Evolutionary conservation across 2,113 vertebrate species (phyloP).

Genomic region (Gymnogyps californianus): DNA sequence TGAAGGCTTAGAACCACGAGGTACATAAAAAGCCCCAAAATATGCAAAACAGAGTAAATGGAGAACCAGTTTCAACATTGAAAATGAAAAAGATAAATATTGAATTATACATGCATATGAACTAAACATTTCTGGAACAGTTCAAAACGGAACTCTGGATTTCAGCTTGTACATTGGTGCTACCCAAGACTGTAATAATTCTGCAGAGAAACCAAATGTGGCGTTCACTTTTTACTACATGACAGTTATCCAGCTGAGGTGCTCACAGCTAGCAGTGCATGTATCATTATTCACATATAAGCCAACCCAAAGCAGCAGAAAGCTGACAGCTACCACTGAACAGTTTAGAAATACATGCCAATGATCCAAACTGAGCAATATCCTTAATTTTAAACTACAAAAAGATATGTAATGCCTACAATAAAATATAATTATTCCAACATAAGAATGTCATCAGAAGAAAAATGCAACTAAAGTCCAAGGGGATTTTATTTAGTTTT

Average conservation of each 20-base stretch:
- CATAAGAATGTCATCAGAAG: background rate
- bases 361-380: background rate
- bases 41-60: background rate
- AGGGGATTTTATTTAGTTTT: background rate
- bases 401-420: background rate
- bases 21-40: background rate
- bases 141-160: background rate
- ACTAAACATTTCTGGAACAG: background rate
- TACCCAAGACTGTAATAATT: background rate
- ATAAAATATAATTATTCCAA: background rate
- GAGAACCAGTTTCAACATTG: background rate
- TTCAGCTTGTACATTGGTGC: background rate
- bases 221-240: background rate
- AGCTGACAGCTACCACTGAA: background rate
- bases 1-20: background rate
- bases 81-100: background rate
- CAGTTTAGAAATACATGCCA: background rate
- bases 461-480: background rate
- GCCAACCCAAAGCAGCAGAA: background rate
- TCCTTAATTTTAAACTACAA: background rate
- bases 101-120: background rate
- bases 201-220: background rate
- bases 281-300: background rate
- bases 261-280: background rate
- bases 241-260: background rate